Conservation (phyloP, 2,113 vertebrate species). For the Phyllostomus discolor region DNA sequence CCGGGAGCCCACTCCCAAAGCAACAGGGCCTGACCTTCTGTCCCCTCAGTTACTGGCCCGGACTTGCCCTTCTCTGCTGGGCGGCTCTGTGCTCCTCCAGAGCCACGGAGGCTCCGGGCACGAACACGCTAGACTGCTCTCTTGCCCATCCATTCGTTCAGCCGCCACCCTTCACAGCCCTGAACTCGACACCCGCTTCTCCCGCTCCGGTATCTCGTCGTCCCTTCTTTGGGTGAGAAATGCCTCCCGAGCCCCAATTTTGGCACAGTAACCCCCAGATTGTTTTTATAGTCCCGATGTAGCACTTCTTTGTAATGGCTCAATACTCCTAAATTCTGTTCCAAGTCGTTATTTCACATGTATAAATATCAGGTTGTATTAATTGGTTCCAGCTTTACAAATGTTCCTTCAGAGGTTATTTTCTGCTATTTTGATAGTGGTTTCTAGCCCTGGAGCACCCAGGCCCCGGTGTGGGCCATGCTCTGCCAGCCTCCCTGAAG, state of each 20-base stretch:
- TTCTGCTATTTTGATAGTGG: constrained; percentile 66
- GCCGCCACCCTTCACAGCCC: not conserved
- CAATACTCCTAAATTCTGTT: constrained; percentile 48
- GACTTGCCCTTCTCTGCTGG: not conserved
- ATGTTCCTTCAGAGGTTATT: constrained; percentile 47
- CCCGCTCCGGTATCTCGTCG: not conserved
- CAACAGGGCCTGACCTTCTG: not conserved
- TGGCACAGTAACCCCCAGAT: not conserved
- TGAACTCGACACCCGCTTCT: not conserved
- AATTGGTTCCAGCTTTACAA: constrained; percentile 73
- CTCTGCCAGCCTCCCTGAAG: constrained; percentile 33
- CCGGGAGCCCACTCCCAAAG: not conserved
- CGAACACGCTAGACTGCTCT: not conserved
- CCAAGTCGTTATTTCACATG: constrained; percentile 69
- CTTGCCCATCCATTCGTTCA: not conserved
- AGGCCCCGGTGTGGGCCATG: not conserved
- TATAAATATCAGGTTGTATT: constrained; percentile 70
- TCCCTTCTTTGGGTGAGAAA: constrained; percentile 31
- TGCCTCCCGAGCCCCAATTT: not conserved
- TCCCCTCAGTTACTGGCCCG: not conserved
- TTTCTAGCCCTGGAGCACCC: constrained; percentile 22
- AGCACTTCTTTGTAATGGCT: constrained; percentile 55
- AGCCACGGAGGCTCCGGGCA: not conserved
- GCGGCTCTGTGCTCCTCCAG: not conserved
- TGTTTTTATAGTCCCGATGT: constrained; percentile 52